phyloP scores from a whole-genome alignment of 2,888 invertebrate species.

The Heliconius erato region DNA sequence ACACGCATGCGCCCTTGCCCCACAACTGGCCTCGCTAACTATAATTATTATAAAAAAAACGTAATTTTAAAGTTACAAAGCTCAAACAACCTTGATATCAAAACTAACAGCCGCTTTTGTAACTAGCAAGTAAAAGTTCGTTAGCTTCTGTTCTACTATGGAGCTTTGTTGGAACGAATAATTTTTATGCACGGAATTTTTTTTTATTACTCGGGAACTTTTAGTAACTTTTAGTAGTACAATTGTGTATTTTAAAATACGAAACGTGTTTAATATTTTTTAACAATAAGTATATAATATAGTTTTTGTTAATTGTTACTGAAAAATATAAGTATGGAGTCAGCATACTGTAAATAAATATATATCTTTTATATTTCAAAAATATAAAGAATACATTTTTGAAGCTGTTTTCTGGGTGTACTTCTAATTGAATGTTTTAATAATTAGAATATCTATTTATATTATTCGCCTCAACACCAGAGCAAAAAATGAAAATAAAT shows the following conservation, averaged over 20 bases:
- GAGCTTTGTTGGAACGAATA: slow-evolving; percentile 9
- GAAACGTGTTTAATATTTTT: neutral
- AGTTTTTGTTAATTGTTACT: neutral
- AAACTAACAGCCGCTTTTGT: slow-evolving; percentile 22
- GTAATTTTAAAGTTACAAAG: neutral
- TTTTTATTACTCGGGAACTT: slow-evolving; percentile 10
- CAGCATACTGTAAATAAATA: neutral
- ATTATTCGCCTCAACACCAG: neutral
- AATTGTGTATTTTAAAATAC: neutral
- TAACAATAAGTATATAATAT: neutral
- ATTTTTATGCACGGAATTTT: slow-evolving; percentile 11
- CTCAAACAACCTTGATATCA: slow-evolving; percentile 3
- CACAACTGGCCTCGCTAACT: neutral
- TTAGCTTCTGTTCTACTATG: slow-evolving; percentile 7
- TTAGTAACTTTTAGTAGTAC: neutral
- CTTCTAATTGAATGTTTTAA: neutral
- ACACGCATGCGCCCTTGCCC: no score
- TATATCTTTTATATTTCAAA: neutral
- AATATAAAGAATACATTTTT: no score
- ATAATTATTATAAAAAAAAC: slow-evolving; percentile 9
- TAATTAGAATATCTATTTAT: neutral
- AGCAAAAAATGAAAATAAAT: neutral
- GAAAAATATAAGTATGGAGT: neutral
- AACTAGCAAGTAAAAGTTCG: slow-evolving; percentile 18
- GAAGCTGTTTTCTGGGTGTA: neutral